phyloP scores from a whole-genome alignment of 2,888 invertebrate genomes.

The Ophioninae sp. region DNA sequence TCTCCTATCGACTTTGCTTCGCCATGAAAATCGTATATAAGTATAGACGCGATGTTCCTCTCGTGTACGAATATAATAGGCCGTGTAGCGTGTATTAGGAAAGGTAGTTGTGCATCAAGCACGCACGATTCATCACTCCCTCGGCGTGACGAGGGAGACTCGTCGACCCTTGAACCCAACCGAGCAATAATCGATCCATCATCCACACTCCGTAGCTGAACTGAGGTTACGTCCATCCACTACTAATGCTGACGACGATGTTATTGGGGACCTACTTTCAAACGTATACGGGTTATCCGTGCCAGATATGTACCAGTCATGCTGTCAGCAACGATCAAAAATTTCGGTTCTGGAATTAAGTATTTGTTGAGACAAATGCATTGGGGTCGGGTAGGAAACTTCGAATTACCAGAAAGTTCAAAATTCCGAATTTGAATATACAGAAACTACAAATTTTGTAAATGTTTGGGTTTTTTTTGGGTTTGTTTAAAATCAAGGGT shows the following conservation, averaged over 20 bases:
- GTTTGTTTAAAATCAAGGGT: too few species aligned
- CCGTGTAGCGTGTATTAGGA: not conserved
- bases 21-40: not conserved
- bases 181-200: conserved; percentile 52
- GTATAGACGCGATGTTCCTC: not conserved
- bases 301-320: not conserved
- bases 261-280: conserved; percentile 4
- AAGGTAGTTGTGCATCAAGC: conserved; percentile 38
- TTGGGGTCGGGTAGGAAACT: too few species aligned
- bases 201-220: conserved; percentile 13
- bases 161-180: conserved; percentile 52
- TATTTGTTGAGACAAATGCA: too few species aligned
- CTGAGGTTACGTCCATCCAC: conserved; percentile 10
- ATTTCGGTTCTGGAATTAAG: not conserved
- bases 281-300: not conserved
- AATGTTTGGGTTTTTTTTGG: too few species aligned
- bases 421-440: too few species aligned
- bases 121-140: conserved; percentile 46
- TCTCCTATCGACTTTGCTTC: conserved; percentile 26
- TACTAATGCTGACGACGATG: conserved; percentile 22
- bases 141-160: conserved; percentile 35
- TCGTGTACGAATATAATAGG: conserved; percentile 26
- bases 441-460: too few species aligned
- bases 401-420: too few species aligned
- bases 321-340: not conserved